Evolutionary conservation across 2,797 vertebrate species (phyloP).

Genomic region (Epinephelus coioides): DNA sequence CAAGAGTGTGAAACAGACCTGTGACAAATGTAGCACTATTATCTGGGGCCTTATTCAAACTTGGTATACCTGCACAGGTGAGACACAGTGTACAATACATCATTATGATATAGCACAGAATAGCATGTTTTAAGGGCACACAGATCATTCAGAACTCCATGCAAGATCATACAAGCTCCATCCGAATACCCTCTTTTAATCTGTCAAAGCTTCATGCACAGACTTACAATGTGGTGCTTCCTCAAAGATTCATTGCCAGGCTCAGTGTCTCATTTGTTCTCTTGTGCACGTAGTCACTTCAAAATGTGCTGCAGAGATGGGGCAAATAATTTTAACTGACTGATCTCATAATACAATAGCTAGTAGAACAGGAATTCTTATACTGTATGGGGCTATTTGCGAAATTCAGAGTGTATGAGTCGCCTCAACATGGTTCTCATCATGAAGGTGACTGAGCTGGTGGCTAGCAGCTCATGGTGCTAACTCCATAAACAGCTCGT

Average conservation of each 20-base stretch:
- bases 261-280: background rate
- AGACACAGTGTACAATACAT: conserved; percentile 35
- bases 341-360: background rate
- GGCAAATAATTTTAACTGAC: background rate
- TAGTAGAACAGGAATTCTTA: background rate
- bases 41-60: conserved; percentile 99
- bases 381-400: too few species aligned
- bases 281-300: background rate
- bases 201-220: background rate
- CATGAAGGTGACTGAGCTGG: too few species aligned
- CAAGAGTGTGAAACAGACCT: conserved; percentile 97
- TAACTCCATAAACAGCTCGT: too few species aligned
- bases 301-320: background rate
- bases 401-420: too few species aligned
- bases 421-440: too few species aligned
- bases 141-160: background rate
- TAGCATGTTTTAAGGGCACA: background rate
- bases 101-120: background rate
- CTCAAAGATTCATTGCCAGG: background rate
- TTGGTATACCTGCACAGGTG: conserved; percentile 99
- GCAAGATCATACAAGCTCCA: background rate
- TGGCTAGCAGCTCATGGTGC: too few species aligned
- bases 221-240: background rate
- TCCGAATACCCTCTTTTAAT: background rate
- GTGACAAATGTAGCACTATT: conserved; percentile 95